phyloP scores from a whole-genome alignment of 1,140 invertebrate species.

The Teleopsis dalmanni region DNA sequence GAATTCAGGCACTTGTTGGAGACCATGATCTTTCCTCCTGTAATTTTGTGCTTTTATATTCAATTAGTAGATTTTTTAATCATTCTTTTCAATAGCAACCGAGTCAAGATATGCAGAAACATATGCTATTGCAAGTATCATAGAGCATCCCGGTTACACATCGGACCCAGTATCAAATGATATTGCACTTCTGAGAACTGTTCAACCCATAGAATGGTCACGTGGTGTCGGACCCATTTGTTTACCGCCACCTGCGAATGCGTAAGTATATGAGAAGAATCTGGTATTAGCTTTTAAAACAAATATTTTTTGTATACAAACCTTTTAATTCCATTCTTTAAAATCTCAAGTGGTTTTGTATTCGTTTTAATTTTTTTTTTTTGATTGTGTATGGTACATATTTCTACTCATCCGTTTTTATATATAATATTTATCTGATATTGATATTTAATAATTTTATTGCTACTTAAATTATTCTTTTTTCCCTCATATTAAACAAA shows the following conservation, averaged over 20 bases:
- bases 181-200: conserved; percentile 27
- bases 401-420: no score
- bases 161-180: conserved; percentile 18
- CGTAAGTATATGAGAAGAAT: no score
- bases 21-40: conserved; percentile 17
- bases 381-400: no score
- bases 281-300: no score
- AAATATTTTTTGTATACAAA: no score
- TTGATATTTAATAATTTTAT: no score
- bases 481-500: no score
- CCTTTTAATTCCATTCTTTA: neutral
- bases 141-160: conserved; percentile 20
- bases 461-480: no score
- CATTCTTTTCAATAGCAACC: neutral
- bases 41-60: neutral
- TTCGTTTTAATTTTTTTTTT: neutral
- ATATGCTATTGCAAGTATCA: conserved; percentile 19
- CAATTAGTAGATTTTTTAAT: neutral
- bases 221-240: conserved; percentile 38
- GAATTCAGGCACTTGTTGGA: conserved; percentile 26
- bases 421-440: no score
- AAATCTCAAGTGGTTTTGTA: neutral
- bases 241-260: conserved; percentile 21
- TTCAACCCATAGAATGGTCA: conserved; percentile 24
- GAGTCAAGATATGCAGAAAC: neutral